Base-by-base conservation (phyloP, 1,140 invertebrate genomes). In the Drosophila yakuba region DNA sequence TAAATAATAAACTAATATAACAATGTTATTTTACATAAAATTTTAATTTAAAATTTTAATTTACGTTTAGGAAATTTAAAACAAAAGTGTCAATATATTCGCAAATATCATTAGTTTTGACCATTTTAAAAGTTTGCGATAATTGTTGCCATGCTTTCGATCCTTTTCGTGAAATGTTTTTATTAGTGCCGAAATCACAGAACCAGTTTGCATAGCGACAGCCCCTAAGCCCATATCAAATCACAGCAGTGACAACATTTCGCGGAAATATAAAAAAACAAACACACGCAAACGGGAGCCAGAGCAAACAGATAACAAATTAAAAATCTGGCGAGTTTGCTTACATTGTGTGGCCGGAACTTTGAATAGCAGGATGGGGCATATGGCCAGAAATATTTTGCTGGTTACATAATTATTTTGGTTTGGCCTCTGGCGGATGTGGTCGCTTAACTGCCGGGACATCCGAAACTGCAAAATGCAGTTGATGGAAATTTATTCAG, bases 371-470 rank as follows among this genome's bases (percentile, higher is more conserved):
- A 35, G 64, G 41, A 32, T 47, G 64, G 41, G 44, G 35, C 45
- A 79, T 58, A 66, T 66, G 60, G 32, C 11, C 48, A 14, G 41
- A 58, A 56, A 84, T 84, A 83, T 84, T 81, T 83, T 63, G 78
- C 64, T 81, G 68, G 74, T 77, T 77, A 77, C 73, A 86, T 81
- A 78, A 86, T 81, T 78, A 81, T 80, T 75, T 64, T 51, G 59
- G 71, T 58, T 60, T 69, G 45, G 59, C 38, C 59, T 57, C 58
- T 51, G 61, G 44, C 68, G 81, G 81, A 86, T 86, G 82, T 54
- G 81, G 81, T 86, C 71, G 78, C 63, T 85, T 81, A 86, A 85
- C 82, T 86, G 35, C 39, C 60, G 59, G 54, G 35, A 15, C 48
- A 43, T 43, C n/a, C 20, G 59, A 43, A 44, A 32, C 39, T 48